Evolutionary conservation across 53 echinoderm and acorn worm genomes (phyloP), one percentile per base, ranked within the genome.

Genomic region (Hippasteria phrygiana): DNA sequence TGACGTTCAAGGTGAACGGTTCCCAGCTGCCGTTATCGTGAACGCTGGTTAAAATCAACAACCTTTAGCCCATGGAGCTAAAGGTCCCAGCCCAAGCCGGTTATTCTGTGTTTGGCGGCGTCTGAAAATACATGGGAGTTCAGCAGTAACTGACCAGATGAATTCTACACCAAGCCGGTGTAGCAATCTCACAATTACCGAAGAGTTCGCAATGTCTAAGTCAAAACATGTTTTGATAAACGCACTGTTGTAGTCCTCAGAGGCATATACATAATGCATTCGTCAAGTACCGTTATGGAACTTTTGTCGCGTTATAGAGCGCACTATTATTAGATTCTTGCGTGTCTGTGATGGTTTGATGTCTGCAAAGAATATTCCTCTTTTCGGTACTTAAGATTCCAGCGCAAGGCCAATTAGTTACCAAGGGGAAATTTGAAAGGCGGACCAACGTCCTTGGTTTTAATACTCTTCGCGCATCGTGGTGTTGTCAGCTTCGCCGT

Each of bases 251-350:
- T 11, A 12, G 54, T 34, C n/a, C 48, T 76, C 42, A 14, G 18
- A 22, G 4, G 76, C 33, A 51, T 17, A 35, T 18, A 3, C 33
- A n/a, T 47, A 76, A 76, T 76, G 32, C 76, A 50, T 53, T 37
- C 35, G 8, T 53, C 76, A 53, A 48, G 76, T 50, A 53, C 51
- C 76, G 50, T 31, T 76, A 36, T 32, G 47, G 50, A 76, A 50
- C 48, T 76, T 48, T 76, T 76, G 76, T 76, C 76, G 55, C 38
- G 33, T 56, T 11, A 41, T 56, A 24, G 36, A 78, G 35, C 59
- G 34, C 37, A 53, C 36, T 26, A 7, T 78, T 55, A 78, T 78
- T 55, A 40, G 41, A 78, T 78, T 78, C 3, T 37, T 34, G 39
- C 55, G 12, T 39, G 34, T 22, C 22, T 5, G 36, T 54, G 55